Conservation (phyloP, 2,888 invertebrate genomes). For the Agapostemon virescens region DNA sequence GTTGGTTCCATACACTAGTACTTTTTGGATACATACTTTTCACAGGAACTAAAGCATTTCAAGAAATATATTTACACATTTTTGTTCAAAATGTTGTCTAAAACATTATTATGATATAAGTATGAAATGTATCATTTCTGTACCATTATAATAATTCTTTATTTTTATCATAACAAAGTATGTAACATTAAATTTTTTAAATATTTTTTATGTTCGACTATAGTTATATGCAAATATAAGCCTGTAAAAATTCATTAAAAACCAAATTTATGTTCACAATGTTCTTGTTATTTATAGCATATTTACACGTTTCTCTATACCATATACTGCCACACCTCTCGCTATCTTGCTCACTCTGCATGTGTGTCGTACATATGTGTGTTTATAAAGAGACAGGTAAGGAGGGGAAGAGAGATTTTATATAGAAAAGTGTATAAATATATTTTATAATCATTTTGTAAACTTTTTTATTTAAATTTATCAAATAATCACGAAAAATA, state of each 20-base stretch:
- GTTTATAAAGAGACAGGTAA: too few relatives aligned
- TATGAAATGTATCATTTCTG: not conserved
- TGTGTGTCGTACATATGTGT: too few relatives aligned
- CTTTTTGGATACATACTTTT: not conserved
- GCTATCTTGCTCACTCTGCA: too few relatives aligned
- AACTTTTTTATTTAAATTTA: not conserved
- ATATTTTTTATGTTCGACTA: not conserved
- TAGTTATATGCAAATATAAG: not conserved
- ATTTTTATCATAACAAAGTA: not conserved
- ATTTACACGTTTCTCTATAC: too few relatives aligned
- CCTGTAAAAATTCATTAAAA: not conserved
- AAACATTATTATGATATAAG: not conserved
- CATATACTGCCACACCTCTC: too few relatives aligned
- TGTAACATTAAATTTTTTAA: not conserved
- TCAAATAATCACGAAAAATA: not conserved
- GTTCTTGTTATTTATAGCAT: not conserved
- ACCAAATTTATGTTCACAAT: not conserved
- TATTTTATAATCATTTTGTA: not conserved
- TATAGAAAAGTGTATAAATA: not conserved
- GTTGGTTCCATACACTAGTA: constrained; percentile 9
- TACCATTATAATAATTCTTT: not conserved
- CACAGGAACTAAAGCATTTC: not conserved
- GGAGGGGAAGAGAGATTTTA: too few relatives aligned
- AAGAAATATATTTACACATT: not conserved
- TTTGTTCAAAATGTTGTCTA: not conserved